Base-by-base conservation (phyloP, 2,113 vertebrate genomes). In the Oxygymnocypris stewartii region DNA sequence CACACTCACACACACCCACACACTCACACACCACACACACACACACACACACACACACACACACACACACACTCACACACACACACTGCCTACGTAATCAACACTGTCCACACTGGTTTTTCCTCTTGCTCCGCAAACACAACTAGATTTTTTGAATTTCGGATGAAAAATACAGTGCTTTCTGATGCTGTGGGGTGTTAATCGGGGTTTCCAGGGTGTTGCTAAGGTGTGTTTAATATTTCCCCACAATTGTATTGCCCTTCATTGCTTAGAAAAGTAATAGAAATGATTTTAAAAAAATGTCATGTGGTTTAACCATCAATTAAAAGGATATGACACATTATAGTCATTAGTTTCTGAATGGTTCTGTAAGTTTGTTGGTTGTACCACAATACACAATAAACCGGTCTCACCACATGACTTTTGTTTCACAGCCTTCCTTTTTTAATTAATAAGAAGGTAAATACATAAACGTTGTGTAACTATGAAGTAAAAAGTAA, bases 21-120 rank as follows among this genome's bases (percentile, higher is more conserved):
- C 28, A 31, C 28, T 1, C 28, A 31, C 28, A 31, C 28, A 31
- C 1, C 28, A 31, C 28, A 31, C 28, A 31, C 28, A 31, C 28
- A 31, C 28, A 31, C 28, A 31, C 49, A 59, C 79, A 11, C 61
- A 47, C 59, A 44, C 51, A 12, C 65, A 59, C 76, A 3, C 57
- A 11, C 59, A 13, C 74, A 18, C 67, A 82, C 40, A 61, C 59
- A 25, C n/a, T 12, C 65, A 18, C 28, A 18, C 28, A 37, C 35
- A 37, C 69, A 73, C 69, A 11, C 69, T 40, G 35, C 8, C 44
- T 42, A 18, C n/a, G 54, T 89, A 89, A 86, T 89, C 79, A 71
- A 42, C 49, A 51, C 65, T 13, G 79, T 79, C 49, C 65, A 75
- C 54, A 0, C 76, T 23, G 28, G 16, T 12, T 78, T 37, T 78